Percentiles rank a stretch among this genome's conserved stretches.
Conservation (phyloP, 2,888 invertebrate genomes). For the Hemicrepidius hirtus region DNA sequence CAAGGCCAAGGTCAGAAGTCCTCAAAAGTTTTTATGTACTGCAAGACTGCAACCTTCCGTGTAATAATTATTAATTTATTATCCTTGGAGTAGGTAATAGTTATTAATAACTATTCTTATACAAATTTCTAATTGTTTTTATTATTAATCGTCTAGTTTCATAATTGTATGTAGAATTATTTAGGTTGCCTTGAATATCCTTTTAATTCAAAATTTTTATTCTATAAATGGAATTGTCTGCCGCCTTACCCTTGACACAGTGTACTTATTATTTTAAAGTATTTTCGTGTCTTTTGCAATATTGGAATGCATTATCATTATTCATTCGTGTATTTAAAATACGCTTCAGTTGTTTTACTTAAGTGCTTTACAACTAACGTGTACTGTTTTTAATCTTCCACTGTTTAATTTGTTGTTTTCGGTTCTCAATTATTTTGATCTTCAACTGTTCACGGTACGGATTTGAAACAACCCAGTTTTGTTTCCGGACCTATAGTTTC, state of each 20-base stretch:
- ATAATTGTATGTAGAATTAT: background rate
- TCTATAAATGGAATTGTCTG: constrained; percentile 36
- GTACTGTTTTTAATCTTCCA: no score
- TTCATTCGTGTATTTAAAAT: constrained; percentile 17
- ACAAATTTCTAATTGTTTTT: no score
- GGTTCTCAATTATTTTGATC: no score
- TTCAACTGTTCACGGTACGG: no score
- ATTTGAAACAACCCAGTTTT: background rate
- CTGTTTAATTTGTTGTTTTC: no score
- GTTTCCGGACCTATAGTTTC: no score
- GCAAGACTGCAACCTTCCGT: background rate
- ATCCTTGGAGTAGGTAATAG: background rate
- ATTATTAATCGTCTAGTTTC: no score
- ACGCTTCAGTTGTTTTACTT: background rate
- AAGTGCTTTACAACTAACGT: background rate
- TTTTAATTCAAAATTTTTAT: constrained; percentile 16
- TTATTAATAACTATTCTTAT: background rate
- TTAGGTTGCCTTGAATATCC: background rate
- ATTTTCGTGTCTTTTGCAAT: constrained; percentile 15
- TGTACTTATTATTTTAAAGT: constrained; percentile 19
- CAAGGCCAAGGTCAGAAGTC: constrained; percentile 32
- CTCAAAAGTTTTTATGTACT: constrained; percentile 12
- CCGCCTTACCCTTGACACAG: constrained; percentile 39
- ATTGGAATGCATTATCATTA: constrained; percentile 8
- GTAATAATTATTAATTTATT: background rate